Evolutionary conservation across 1,140 invertebrate species (phyloP), one percentile per base, ranked within the genome.

Genomic region (Brevipalpus yothersi): DNA sequence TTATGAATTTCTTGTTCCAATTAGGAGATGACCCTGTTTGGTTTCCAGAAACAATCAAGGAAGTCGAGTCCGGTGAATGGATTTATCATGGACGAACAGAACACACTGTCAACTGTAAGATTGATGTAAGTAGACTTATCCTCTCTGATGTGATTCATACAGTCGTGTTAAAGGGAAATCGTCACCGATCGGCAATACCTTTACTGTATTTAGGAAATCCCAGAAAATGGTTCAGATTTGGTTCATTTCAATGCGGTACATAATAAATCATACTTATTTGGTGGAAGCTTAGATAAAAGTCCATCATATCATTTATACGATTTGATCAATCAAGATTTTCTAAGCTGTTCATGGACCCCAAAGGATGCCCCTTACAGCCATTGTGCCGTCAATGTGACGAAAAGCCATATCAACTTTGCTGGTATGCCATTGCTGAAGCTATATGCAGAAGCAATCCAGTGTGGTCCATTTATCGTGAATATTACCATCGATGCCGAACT

Each of bases 191-290:
- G n/a, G n/a, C n/a, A n/a, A n/a, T n/a, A n/a, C n/a, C n/a, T n/a
- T 5, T 49, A 10, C 21, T 51, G 9, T 51, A 23, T 66, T 11
- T 68, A 91, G 82, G 88, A 92, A 67, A 84, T 92, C 51, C 86
- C 87, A 0, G 87, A 92, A 71, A 93, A 93, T 66, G 88, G 86
- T 0, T 83, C 86, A 0, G 88, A 93, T 68, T 72, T 82, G 1
- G 80, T 81, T 0, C 88, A 92, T 68, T 72, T 93, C 12, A 76
- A 76, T 56, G 76, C 80, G 0, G 75, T 92, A 0, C 87, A 92
- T 64, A 76, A 76, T 31, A 70, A 78, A 19, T 67, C 75, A 42
- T 69, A 82, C 65, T 65, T 84, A 43, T 65, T 75, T 31, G 76
- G 79, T 40, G 68, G 75, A 1, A 70, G 75, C 56, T 68, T 76